Evolutionary conservation across 2,113 vertebrate species (phyloP).

Genomic region (Drymodes brunneopygia): DNA sequence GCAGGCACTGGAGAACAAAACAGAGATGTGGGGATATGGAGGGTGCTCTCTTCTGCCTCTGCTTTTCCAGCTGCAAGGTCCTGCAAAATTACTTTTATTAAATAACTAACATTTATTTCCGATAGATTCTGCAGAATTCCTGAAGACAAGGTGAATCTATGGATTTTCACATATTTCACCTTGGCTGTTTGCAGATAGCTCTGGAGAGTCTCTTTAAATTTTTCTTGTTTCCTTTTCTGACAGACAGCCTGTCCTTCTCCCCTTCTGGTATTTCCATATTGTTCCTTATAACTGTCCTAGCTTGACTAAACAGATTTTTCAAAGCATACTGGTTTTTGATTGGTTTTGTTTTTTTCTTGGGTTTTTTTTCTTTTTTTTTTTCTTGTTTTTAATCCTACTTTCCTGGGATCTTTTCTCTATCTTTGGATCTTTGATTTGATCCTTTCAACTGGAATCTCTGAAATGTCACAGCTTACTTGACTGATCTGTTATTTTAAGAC

Average conservation of each 20-base stretch:
- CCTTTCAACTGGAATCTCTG: not conserved
- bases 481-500: conserved; percentile 4
- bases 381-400: not conserved
- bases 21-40: not conserved
- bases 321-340: too few species aligned
- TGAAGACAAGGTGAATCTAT: not conserved
- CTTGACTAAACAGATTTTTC: not conserved
- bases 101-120: too few species aligned
- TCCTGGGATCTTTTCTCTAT: not conserved
- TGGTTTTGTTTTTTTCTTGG: not conserved
- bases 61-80: not conserved
- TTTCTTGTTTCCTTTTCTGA: not conserved
- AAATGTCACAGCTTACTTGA: not conserved
- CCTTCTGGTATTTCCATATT: not conserved
- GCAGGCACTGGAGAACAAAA: not conserved
- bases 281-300: not conserved
- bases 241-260: not conserved
- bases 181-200: not conserved
- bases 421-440: not conserved
- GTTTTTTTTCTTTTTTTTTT: not conserved
- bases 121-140: not conserved
- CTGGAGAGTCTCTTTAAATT: not conserved
- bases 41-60: not conserved
- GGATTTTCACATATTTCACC: not conserved
- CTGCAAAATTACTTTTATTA: not conserved